These are phyloP conservation scores for Ambastaia sidthimunki DNA, from an alignment of 2,797 vertebrate species.

Conservation along the genomic window DNA sequence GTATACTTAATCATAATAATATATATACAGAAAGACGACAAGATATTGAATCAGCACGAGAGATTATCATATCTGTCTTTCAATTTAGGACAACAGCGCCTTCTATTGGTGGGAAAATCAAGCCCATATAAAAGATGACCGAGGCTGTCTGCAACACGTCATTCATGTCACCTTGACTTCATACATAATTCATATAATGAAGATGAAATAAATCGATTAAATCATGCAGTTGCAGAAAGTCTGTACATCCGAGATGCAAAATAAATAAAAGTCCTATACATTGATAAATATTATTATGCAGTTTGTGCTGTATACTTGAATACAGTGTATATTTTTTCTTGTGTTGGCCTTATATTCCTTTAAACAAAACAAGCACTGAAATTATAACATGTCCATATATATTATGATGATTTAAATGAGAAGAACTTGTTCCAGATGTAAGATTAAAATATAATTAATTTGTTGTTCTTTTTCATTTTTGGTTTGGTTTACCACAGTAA, in stretches of 20 bases:
- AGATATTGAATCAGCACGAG: background rate
- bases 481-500: background rate
- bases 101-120: slow-evolving; percentile 45
- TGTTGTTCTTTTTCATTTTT: too few species aligned
- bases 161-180: slow-evolving; percentile 53
- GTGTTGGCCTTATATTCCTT: background rate
- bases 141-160: slow-evolving; percentile 24
- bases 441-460: background rate
- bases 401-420: background rate
- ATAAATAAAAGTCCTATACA: background rate
- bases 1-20: slow-evolving; percentile 13
- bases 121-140: slow-evolving; percentile 1
- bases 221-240: slow-evolving; percentile 21
- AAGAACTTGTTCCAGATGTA: background rate
- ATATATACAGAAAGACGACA: slow-evolving; percentile 17
- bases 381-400: background rate
- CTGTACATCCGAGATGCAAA: background rate
- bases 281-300: background rate
- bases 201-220: background rate
- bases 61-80: slow-evolving; percentile 2
- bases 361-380: background rate
- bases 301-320: background rate
- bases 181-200: slow-evolving; percentile 1
- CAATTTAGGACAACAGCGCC: slow-evolving; percentile 54
- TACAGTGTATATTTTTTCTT: background rate